phyloP scores from a whole-genome alignment of 1,140 invertebrate genomes.

The Drosophila ironensis region DNA sequence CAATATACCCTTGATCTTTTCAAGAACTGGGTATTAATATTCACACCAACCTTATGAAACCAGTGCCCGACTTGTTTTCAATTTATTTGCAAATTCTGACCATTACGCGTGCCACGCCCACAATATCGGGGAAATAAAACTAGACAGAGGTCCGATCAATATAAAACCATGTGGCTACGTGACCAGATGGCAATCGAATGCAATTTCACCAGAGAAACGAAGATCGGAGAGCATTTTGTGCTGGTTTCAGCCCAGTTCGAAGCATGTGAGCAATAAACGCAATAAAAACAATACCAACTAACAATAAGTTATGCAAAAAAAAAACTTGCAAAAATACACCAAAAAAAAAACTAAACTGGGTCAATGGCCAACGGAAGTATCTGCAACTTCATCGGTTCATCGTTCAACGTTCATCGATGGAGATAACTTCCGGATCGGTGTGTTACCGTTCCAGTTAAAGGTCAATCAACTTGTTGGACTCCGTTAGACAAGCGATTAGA shows the following conservation, averaged over 20 bases:
- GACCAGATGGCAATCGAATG: neutral
- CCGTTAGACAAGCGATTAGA: constrained; percentile 51
- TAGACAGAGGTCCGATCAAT: neutral
- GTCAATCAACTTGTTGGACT: constrained; percentile 72
- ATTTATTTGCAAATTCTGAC: neutral
- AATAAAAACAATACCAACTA: constrained; percentile 38
- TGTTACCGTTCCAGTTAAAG: constrained; percentile 69
- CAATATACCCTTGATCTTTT: too few relatives aligned
- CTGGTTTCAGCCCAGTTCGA: constrained; percentile 31
- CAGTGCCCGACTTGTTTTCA: neutral
- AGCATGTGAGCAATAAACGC: constrained; percentile 24
- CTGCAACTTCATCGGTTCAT: constrained; percentile 9
- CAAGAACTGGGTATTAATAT: too few relatives aligned
- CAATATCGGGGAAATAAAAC: neutral
- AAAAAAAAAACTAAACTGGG: constrained; percentile 35
- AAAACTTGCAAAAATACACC: neutral
- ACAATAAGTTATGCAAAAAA: neutral
- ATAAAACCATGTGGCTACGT: constrained; percentile 11
- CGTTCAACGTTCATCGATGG: constrained; percentile 24
- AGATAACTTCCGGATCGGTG: constrained; percentile 36
- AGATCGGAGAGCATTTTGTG: constrained; percentile 17
- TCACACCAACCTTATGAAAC: too few relatives aligned
- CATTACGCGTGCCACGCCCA: constrained; percentile 17
- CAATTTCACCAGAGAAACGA: constrained; percentile 3
- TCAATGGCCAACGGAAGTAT: constrained; percentile 72